phyloP scores from a whole-genome alignment of 2,888 invertebrate genomes.

The Ophioninae sp. region DNA sequence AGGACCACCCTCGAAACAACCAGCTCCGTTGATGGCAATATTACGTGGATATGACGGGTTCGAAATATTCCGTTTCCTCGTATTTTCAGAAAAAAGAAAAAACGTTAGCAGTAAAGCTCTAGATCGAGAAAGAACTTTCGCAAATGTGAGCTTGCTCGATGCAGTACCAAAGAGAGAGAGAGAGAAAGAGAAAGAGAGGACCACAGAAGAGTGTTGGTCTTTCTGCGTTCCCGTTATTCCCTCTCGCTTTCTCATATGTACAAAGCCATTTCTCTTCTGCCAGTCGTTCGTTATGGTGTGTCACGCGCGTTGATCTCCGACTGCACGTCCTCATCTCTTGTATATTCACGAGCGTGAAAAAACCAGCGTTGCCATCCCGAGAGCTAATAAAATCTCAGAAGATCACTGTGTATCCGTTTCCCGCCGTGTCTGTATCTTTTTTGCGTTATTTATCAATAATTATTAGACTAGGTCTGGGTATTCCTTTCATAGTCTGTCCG shows the following conservation, averaged over 20 bases:
- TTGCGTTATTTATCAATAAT: neutral
- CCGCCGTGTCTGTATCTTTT: neutral
- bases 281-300: conserved; percentile 64
- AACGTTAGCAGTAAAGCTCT: too few relatives aligned
- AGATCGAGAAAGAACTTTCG: neutral
- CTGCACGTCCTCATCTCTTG: conserved; percentile 28
- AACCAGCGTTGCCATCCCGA: conserved; percentile 26
- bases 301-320: conserved; percentile 50
- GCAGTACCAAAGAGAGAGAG: neutral
- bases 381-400: conserved; percentile 63
- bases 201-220: too few relatives aligned
- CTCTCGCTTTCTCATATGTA: neutral
- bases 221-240: too few relatives aligned
- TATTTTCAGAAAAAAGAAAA: too few relatives aligned
- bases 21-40: too few relatives aligned
- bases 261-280: conserved; percentile 48
- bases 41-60: too few relatives aligned
- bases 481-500: too few relatives aligned
- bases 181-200: too few relatives aligned
- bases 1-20: too few relatives aligned
- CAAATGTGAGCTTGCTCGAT: too few relatives aligned
- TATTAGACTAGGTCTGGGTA: neutral
- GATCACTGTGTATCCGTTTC: conserved; percentile 33
- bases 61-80: too few relatives aligned
- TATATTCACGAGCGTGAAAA: conserved; percentile 32